phyloP scores from a whole-genome alignment of 2,113 vertebrate genomes.

The Aix galericulata region DNA sequence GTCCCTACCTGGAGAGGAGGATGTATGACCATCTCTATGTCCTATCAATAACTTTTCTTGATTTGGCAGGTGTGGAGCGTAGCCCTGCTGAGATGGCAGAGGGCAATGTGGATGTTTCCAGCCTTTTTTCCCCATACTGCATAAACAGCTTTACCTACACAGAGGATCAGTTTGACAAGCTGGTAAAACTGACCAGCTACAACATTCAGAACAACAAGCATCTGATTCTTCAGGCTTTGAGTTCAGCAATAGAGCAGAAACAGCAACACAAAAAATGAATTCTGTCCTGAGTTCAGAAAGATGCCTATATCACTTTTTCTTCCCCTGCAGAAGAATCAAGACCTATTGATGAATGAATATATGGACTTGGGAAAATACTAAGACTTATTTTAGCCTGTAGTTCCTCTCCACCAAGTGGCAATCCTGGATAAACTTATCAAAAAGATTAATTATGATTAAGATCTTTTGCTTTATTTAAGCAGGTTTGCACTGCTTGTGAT shows the following conservation, averaged over 20 bases:
- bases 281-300: not conserved
- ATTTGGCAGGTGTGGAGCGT: conserved; percentile 70
- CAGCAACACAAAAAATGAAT: not conserved
- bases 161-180: conserved; percentile 75
- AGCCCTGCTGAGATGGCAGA: conserved; percentile 63
- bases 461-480: not conserved
- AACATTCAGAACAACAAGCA: conserved; percentile 80
- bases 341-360: not conserved
- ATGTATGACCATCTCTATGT: rapidly evolving
- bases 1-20: not conserved
- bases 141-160: conserved; percentile 77
- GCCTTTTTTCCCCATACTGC: conserved; percentile 74
- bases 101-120: conserved; percentile 77
- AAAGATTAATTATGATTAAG: not conserved
- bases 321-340: not conserved
- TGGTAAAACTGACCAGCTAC: conserved; percentile 78
- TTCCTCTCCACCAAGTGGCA: not conserved
- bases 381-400: not conserved
- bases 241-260: conserved; percentile 48
- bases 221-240: conserved; percentile 72
- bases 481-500: not conserved
- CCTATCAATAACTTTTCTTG: not conserved
- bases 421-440: not conserved
- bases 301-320: not conserved
- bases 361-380: not conserved